Evolutionary conservation across 2,888 invertebrate genomes (phyloP), one percentile per base, ranked within the genome.

Genomic region (Drosophila eohydei): DNA sequence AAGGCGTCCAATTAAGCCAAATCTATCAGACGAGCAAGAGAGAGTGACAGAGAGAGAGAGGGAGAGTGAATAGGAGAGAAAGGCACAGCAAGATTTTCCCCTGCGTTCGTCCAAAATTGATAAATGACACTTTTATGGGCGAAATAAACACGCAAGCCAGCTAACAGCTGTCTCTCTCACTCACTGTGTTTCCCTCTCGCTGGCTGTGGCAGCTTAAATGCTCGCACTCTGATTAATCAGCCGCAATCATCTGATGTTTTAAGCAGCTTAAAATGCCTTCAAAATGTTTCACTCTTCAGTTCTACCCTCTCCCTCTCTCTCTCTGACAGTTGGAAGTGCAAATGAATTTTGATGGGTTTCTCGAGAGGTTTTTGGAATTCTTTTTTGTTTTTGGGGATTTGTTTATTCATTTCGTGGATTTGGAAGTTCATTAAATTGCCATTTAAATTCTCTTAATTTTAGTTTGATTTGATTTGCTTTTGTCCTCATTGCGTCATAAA

Each of bases 201-300:
- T 38, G 32, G 28, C 32, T 59, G 32, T 66, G 60, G 64, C 72
- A 79, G 89, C 86, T 87, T 87, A 87, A 87, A 87, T 87, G 86
- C 89, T 79, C 74, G 80, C 89, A 77, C 89, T 86, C 86, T 87
- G 86, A 87, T 87, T 87, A 87, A 87, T 87, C 90, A 87, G 87
- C 86, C 86, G 80, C 90, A 87, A 88, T 87, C 89, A 85, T 74
- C 89, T 88, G 90, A 87, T 87, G 86, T 87, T 87, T 87, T 87
- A 87, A 87, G 86, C 90, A 75, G 90, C 86, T 87, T 87, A 87
- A 90, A 83, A 78, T 80, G 71, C 80, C 78, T 74, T 48, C 51
- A 41, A 71, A 71, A 62, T 61, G 61, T 70, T 58, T 55, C 62
- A 55, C 62, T 68, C 40, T n/a, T 61, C 57, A 32, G 41, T 11